Evolutionary conservation across 1,140 invertebrate genomes (phyloP).

Genomic region (Meloidogyne hapla): DNA sequence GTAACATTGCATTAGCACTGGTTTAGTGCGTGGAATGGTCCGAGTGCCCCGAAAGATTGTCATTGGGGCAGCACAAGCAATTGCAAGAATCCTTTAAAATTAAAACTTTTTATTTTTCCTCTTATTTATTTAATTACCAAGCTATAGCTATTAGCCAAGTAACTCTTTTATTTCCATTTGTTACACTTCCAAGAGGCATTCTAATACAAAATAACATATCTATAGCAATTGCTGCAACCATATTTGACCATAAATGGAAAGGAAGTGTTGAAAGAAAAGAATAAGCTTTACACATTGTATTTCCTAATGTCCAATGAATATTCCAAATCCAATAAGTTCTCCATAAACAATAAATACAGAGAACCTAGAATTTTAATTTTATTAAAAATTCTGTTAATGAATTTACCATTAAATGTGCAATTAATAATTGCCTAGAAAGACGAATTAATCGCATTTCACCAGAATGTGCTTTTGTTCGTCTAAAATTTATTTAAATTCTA

Average conservation of each 20-base stretch:
- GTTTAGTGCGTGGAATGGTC: slow-evolving; percentile 34
- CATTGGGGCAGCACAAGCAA: slow-evolving; percentile 37
- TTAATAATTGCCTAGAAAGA: slow-evolving; percentile 51
- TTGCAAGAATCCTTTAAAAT: slow-evolving; percentile 20
- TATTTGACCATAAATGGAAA: slow-evolving; percentile 60
- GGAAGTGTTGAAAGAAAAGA: slow-evolving; percentile 53
- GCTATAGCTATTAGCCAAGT: slow-evolving; percentile 40
- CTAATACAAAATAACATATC: slow-evolving; percentile 59
- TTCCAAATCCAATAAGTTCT: slow-evolving; percentile 58
- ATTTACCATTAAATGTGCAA: slow-evolving; percentile 54
- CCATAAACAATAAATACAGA: slow-evolving; percentile 58
- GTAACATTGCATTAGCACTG: slow-evolving; percentile 36
- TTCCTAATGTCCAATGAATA: slow-evolving; percentile 55
- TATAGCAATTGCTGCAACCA: slow-evolving; percentile 59
- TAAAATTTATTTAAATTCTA: slow-evolving; percentile 21
- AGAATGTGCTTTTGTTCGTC: slow-evolving; percentile 33
- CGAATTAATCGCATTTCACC: slow-evolving; percentile 50
- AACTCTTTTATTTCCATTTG: slow-evolving; percentile 42
- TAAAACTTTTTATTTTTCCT: background rate
- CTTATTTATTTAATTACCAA: slow-evolving; percentile 17
- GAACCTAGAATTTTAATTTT: background rate
- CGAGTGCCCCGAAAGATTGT: slow-evolving; percentile 32
- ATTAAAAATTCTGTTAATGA: background rate
- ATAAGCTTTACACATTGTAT: slow-evolving; percentile 53
- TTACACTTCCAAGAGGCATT: slow-evolving; percentile 34